These are phyloP conservation scores for Nowickia ferox DNA, from an alignment of 2,888 invertebrate species.

Conservation along the genomic window DNA sequence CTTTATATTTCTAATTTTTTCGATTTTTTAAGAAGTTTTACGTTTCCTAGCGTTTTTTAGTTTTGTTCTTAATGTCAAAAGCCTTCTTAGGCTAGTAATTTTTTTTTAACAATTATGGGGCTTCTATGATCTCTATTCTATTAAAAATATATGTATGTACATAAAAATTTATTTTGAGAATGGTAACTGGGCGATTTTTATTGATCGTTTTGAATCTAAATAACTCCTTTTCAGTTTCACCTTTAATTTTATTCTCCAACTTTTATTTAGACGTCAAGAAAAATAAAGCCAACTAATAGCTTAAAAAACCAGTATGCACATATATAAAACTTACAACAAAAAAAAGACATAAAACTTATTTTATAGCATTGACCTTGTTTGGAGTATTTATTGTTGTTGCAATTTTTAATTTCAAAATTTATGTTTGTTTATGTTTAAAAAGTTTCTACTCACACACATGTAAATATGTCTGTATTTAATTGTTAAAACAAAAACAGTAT, in stretches of 20 bases:
- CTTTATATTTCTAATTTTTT: no score
- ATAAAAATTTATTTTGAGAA: neutral
- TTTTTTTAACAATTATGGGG: no score
- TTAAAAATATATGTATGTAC: no score
- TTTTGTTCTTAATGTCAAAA: no score
- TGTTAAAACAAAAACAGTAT: neutral
- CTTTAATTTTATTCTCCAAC: constrained; percentile 11
- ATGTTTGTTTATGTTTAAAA: constrained; percentile 23
- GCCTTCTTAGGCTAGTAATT: no score
- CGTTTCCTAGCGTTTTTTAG: no score
- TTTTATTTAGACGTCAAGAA: neutral
- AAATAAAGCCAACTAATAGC: neutral
- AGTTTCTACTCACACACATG: constrained; percentile 18
- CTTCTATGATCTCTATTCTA: no score
- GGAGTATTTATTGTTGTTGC: constrained; percentile 36
- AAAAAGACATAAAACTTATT: neutral
- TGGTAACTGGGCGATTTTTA: neutral
- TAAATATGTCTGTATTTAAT: constrained; percentile 2
- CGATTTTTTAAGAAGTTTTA: no score
- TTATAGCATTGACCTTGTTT: constrained; percentile 60
- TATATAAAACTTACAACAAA: constrained; percentile 2
- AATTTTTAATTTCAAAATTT: constrained; percentile 40
- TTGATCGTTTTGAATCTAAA: neutral
- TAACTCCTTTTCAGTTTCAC: constrained; percentile 14
- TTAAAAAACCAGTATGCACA: constrained; percentile 5